phyloP scores from a whole-genome alignment of 2,797 vertebrate species.

The Choloepus didactylus region DNA sequence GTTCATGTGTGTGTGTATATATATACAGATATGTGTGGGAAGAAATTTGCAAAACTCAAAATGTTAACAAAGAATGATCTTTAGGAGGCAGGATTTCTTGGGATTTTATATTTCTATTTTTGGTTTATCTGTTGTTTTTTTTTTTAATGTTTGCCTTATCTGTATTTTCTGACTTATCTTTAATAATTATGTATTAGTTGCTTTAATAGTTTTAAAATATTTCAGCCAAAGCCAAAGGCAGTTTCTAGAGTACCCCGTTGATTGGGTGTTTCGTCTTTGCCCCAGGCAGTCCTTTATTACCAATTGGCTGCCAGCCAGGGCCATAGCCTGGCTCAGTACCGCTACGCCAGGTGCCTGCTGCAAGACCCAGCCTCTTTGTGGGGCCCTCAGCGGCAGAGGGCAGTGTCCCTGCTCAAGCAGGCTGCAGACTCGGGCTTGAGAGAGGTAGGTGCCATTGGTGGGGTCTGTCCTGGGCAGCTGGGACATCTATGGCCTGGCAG shows the following conservation, averaged over 20 bases:
- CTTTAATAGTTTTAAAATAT: slow-evolving; percentile 52
- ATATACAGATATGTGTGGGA: background rate
- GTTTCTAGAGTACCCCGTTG: background rate
- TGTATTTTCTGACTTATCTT: slow-evolving; percentile 61
- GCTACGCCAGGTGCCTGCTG: slow-evolving; percentile 92
- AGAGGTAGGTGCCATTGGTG: slow-evolving; percentile 88
- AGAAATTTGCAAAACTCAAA: slow-evolving; percentile 30
- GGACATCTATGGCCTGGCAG: background rate
- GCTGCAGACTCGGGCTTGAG: slow-evolving; percentile 91
- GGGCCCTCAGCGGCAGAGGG: slow-evolving; percentile 84
- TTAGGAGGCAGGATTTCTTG: slow-evolving; percentile 37
- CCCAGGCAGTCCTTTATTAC: slow-evolving; percentile 93
- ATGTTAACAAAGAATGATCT: slow-evolving; percentile 42
- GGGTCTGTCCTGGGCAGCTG: background rate
- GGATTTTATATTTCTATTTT: slow-evolving; percentile 51
- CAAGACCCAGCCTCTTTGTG: slow-evolving; percentile 84
- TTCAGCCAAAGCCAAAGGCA: slow-evolving; percentile 18
- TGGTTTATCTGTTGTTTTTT: slow-evolving; percentile 22
- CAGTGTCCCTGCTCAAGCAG: slow-evolving; percentile 89
- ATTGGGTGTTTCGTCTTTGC: slow-evolving; percentile 57
- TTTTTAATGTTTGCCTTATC: slow-evolving; percentile 48
- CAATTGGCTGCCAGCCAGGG: slow-evolving; percentile 90
- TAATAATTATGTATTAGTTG: slow-evolving; percentile 55
- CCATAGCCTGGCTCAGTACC: slow-evolving; percentile 94
- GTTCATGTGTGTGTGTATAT: background rate